A percentile compares a stretch with the other conserved stretches of the same genome.
Evolutionary conservation across 2,797 vertebrate genomes (phyloP).

Genomic region (Lagorchestes hirsutus): DNA sequence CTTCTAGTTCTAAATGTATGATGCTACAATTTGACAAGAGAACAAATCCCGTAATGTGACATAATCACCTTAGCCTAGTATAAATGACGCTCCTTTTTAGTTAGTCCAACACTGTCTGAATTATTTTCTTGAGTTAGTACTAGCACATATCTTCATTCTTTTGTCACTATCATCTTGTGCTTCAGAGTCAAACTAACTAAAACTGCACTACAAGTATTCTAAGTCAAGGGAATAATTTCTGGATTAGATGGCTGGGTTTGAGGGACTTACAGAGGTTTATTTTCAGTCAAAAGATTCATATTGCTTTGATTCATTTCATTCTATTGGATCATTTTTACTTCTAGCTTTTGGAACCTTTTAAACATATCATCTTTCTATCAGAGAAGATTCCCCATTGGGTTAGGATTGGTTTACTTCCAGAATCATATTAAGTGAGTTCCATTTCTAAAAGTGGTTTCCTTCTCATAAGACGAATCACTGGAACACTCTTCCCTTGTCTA

Average conservation of each 20-base stretch:
- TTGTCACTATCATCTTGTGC: slow-evolving; percentile 3
- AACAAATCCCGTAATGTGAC: slow-evolving; percentile 72
- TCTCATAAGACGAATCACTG: background rate
- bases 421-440: background rate
- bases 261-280: slow-evolving; percentile 5
- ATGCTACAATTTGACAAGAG: slow-evolving; percentile 64
- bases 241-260: slow-evolving; percentile 16
- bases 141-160: slow-evolving; percentile 76
- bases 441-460: background rate
- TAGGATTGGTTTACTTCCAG: background rate
- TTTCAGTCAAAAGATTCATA: background rate
- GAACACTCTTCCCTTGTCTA: background rate
- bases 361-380: slow-evolving; percentile 17
- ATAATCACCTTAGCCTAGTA: slow-evolving; percentile 73
- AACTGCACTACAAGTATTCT: slow-evolving; percentile 43
- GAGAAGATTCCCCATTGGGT: background rate
- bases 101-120: slow-evolving; percentile 78
- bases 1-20: background rate
- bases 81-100: slow-evolving; percentile 75
- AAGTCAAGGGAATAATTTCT: slow-evolving; percentile 52
- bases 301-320: slow-evolving; percentile 19
- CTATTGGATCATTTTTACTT: background rate
- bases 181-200: slow-evolving; percentile 52
- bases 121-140: slow-evolving; percentile 73
- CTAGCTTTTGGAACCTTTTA: slow-evolving; percentile 26